A percentile compares a stretch with the other conserved stretches of the same genome.
phyloP scores from a whole-genome alignment of 2,888 invertebrate species.

The Rhaphigaster nebulosa region DNA sequence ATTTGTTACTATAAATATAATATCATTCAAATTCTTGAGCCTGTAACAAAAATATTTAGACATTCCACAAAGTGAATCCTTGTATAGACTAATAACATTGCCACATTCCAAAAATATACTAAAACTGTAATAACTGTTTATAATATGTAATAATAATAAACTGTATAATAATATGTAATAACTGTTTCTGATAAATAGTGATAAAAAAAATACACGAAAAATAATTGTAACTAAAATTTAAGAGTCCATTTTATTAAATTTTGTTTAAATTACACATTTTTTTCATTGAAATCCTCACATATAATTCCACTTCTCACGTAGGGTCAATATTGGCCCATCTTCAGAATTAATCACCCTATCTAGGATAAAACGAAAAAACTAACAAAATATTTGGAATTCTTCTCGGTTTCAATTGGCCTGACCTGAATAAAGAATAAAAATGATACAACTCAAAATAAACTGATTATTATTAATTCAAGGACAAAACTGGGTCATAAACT shows the following conservation, averaged over 20 bases:
- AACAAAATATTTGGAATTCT: not conserved
- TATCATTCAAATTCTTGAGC: too few relatives aligned
- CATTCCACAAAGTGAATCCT: conserved; percentile 1
- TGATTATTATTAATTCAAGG: not conserved
- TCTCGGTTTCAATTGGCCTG: not conserved
- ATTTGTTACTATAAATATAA: too few relatives aligned
- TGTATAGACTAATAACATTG: not conserved
- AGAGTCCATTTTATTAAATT: too few relatives aligned
- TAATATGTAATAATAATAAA: too few relatives aligned
- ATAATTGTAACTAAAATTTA: too few relatives aligned
- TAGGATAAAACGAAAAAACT: not conserved
- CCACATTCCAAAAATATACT: not conserved
- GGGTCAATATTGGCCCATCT: not conserved
- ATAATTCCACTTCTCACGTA: not conserved
- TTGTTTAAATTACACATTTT: too few relatives aligned
- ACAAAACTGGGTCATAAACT: not conserved
- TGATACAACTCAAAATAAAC: not conserved
- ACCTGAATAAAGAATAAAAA: not conserved
- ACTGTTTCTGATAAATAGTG: too few relatives aligned
- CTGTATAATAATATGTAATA: too few relatives aligned
- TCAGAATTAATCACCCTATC: not conserved
- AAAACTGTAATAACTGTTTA: too few relatives aligned
- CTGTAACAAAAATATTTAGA: not conserved
- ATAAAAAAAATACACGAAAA: too few relatives aligned
- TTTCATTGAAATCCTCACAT: not conserved